Percentiles rank a stretch among this genome's conserved stretches.
phyloP scores from a whole-genome alignment of 53 echinoderm and acorn worm genomes.

The Echinarachnius parma region DNA sequence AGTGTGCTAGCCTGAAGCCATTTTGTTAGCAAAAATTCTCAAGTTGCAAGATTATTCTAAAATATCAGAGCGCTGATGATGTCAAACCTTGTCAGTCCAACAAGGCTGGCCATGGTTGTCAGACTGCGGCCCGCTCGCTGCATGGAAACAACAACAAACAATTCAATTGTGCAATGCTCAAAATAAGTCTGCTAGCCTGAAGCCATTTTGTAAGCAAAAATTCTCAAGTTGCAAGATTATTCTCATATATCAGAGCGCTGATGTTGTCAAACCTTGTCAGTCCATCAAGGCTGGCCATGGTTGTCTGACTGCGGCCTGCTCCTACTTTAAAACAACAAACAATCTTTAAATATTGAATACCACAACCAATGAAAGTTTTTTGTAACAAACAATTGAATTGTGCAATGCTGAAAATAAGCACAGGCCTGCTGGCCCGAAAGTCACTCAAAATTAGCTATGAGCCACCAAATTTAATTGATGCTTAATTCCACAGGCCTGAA shows the following conservation, averaged over 20 bases:
- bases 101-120: constrained; percentile 74
- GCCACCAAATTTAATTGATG: too few species aligned
- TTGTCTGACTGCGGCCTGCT: constrained; percentile 55
- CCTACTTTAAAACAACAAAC: constrained; percentile 39
- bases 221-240: neutral
- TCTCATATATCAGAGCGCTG: neutral
- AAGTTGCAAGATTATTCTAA: neutral
- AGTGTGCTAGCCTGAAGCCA: too few species aligned
- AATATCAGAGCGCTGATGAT: neutral
- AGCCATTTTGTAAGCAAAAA: neutral
- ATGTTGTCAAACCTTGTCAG: constrained; percentile 61
- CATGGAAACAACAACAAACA: neutral
- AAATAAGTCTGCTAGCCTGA: too few species aligned
- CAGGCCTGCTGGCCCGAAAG: too few species aligned
- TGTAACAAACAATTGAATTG: neutral
- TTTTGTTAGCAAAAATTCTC: neutral
- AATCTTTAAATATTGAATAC: too few species aligned
- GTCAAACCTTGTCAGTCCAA: constrained; percentile 65
- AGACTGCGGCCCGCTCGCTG: constrained; percentile 66
- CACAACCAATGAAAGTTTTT: too few species aligned
- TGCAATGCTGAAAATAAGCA: too few species aligned
- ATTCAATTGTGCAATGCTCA: neutral
- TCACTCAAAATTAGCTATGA: too few species aligned
- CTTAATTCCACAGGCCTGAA: too few species aligned
- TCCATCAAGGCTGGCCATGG: constrained; percentile 68